Evolutionary conservation across 1,140 invertebrate species (phyloP).

Genomic region (Himalopsyche phryganea): DNA sequence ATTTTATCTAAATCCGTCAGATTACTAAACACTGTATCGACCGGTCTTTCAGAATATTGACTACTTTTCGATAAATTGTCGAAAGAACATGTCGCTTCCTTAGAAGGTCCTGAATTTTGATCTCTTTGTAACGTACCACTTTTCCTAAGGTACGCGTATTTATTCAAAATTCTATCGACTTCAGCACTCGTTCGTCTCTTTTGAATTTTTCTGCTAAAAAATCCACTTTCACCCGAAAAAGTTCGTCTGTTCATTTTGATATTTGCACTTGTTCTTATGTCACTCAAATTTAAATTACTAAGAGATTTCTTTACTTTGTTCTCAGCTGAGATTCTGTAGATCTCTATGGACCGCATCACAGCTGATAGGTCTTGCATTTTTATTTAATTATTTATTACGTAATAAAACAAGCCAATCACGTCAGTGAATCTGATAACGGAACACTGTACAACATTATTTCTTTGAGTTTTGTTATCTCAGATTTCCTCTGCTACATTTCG

Average conservation of each 20-base stretch:
- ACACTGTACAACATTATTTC: neutral
- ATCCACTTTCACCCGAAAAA: neutral
- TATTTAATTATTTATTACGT: neutral
- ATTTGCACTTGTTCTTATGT: neutral
- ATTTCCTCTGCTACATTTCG: no score
- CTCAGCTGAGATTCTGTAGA: constrained; percentile 19
- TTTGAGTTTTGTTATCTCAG: neutral
- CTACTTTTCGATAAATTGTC: no score
- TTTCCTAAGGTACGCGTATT: constrained; percentile 17
- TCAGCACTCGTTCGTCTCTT: constrained; percentile 22
- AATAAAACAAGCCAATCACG: constrained; percentile 2
- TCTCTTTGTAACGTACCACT: neutral
- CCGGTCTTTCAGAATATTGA: no score
- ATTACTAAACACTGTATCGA: no score
- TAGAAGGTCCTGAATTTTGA: no score
- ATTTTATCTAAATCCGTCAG: no score
- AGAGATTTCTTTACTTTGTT: constrained; percentile 5
- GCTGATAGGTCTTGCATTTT: constrained; percentile 26
- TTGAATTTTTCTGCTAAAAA: constrained; percentile 25
- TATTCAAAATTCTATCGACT: constrained; percentile 24
- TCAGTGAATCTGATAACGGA: no score
- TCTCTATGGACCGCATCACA: constrained; percentile 28
- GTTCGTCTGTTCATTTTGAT: neutral
- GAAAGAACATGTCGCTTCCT: no score
- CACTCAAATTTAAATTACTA: neutral